phyloP scores from a whole-genome alignment of 2,797 vertebrate genomes.

The Harpagifer antarcticus region DNA sequence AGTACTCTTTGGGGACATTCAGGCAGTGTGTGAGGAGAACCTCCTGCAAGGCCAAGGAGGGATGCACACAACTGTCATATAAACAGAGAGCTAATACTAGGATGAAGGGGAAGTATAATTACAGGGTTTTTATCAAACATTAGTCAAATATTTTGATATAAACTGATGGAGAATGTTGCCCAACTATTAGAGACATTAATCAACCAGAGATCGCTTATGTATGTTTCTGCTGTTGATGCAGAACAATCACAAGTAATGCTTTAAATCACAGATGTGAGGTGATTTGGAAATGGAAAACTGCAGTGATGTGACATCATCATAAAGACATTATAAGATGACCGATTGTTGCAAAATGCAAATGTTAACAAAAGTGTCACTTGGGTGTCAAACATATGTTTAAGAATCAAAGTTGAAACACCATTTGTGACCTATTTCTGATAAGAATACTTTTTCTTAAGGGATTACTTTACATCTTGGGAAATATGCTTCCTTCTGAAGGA shows the following conservation, averaged over 20 bases:
- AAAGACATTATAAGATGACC: background rate
- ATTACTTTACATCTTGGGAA: background rate
- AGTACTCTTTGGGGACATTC: slow-evolving; percentile 13
- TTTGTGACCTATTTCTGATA: background rate
- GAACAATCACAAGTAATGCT: background rate
- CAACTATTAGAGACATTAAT: slow-evolving; percentile 25
- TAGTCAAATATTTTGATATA: slow-evolving; percentile 19
- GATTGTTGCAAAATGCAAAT: background rate
- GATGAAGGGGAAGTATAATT: slow-evolving; percentile 11
- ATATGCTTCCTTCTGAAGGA: background rate
- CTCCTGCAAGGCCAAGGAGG: background rate
- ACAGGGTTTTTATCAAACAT: slow-evolving; percentile 22
- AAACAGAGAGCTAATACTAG: slow-evolving; percentile 12
- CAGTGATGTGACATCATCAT: background rate
- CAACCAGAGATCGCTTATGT: slow-evolving; percentile 11
- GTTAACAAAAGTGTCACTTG: background rate
- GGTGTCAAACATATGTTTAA: background rate
- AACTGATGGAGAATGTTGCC: slow-evolving; percentile 20
- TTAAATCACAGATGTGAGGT: background rate
- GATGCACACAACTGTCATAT: slow-evolving; percentile 12
- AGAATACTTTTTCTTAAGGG: background rate
- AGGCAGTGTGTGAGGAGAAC: background rate
- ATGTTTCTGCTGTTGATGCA: background rate
- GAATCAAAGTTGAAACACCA: background rate
- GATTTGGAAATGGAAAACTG: slow-evolving; percentile 1